Evolutionary conservation across 2,888 invertebrate species (phyloP).

Genomic region (Neoascia interrupta): DNA sequence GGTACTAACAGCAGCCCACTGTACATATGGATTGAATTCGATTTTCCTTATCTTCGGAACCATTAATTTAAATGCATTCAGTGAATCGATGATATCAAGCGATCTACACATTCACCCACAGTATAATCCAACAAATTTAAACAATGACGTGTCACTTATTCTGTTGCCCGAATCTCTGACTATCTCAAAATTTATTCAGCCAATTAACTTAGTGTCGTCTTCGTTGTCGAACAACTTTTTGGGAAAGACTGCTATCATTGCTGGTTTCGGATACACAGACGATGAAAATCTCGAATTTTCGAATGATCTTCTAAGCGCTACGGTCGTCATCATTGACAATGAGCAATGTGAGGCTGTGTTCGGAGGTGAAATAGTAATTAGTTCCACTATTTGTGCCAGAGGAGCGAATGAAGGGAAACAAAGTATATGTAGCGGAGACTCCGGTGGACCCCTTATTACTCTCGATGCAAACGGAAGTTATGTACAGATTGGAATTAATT

Average conservation of each 20-base stretch:
- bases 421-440: constrained; percentile 78
- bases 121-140: constrained; percentile 72
- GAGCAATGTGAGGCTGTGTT: constrained; percentile 72
- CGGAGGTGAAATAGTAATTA: constrained; percentile 71
- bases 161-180: constrained; percentile 72
- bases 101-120: constrained; percentile 74
- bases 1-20: constrained; percentile 78
- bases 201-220: constrained; percentile 72
- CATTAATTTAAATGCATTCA: constrained; percentile 71
- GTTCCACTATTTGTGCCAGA: constrained; percentile 74
- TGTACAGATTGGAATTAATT: constrained; percentile 77
- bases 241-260: constrained; percentile 72
- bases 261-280: constrained; percentile 75
- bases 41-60: constrained; percentile 75
- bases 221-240: constrained; percentile 71
- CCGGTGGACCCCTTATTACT: constrained; percentile 75
- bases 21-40: constrained; percentile 72
- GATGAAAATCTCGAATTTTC: constrained; percentile 76
- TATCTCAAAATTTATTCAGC: constrained; percentile 72
- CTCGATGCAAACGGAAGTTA: constrained; percentile 63
- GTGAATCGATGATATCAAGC: constrained; percentile 73
- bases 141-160: constrained; percentile 77
- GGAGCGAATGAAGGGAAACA: constrained; percentile 73
- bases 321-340: constrained; percentile 75
- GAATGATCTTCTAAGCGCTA: constrained; percentile 72